phyloP scores from a whole-genome alignment of 2,888 invertebrate genomes.

The Hoplodrina ambigua region DNA sequence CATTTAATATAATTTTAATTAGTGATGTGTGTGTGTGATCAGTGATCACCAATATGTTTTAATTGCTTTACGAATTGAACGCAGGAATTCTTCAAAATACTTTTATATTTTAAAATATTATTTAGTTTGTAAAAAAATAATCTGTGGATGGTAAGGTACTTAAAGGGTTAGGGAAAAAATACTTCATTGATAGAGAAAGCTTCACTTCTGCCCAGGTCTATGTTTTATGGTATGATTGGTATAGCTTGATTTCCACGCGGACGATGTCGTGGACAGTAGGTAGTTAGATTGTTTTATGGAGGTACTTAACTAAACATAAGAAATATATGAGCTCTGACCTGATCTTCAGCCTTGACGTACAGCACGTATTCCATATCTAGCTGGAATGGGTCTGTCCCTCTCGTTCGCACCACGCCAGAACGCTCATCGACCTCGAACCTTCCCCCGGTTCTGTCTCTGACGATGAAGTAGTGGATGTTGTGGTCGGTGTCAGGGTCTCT shows the following conservation, averaged over 20 bases:
- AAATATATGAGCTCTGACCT: slow-evolving; percentile 79
- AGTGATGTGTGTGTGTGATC: slow-evolving; percentile 2
- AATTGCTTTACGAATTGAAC: slow-evolving; percentile 17
- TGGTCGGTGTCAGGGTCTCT: slow-evolving; percentile 99
- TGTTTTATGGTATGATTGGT: no score
- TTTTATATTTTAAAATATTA: no score
- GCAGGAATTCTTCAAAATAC: neutral
- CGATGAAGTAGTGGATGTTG: slow-evolving; percentile 98
- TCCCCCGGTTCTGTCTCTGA: slow-evolving; percentile 96
- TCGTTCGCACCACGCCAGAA: slow-evolving; percentile 97
- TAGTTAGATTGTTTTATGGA: neutral
- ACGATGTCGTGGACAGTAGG: neutral
- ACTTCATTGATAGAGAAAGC: no score
- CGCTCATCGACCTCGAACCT: slow-evolving; percentile 96
- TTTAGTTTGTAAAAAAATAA: no score
- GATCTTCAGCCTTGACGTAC: slow-evolving; percentile 98
- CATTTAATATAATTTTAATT: slow-evolving; percentile 18
- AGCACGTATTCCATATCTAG: slow-evolving; percentile 98
- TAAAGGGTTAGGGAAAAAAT: no score
- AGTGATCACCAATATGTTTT: slow-evolving; percentile 29
- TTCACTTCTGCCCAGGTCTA: no score
- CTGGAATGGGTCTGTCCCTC: slow-evolving; percentile 97
- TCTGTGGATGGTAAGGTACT: no score
- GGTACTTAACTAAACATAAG: slow-evolving; percentile 10
- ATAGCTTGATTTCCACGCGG: no score